phyloP scores from a whole-genome alignment of 2,797 vertebrate genomes.

The Pelochelys cantorii region DNA sequence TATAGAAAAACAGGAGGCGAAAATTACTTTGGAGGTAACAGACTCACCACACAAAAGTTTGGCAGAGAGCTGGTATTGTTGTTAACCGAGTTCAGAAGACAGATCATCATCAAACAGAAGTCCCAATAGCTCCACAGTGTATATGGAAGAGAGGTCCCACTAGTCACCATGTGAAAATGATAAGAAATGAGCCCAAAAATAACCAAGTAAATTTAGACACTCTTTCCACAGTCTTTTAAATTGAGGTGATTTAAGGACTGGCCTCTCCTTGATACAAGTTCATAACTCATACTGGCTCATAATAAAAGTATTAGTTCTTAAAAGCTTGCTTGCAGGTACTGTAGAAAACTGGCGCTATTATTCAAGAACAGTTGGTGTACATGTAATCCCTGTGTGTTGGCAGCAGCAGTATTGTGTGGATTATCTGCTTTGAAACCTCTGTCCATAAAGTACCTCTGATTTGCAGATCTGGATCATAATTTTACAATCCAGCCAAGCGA shows the following conservation, averaged over 20 bases:
- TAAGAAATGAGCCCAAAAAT: conserved; percentile 36
- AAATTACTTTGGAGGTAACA: background rate
- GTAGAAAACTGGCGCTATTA: conserved; percentile 36
- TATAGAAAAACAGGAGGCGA: background rate
- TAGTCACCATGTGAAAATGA: conserved; percentile 21
- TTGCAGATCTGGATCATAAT: background rate
- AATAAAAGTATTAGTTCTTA: conserved; percentile 45
- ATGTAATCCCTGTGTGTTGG: conserved; percentile 28
- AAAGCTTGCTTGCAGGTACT: conserved; percentile 40
- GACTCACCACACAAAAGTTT: background rate
- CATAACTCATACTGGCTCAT: conserved; percentile 51
- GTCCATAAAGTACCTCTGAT: background rate
- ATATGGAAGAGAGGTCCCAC: background rate
- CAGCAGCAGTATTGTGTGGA: conserved; percentile 10
- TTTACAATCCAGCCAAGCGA: background rate
- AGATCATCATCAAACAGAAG: background rate
- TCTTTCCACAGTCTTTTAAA: conserved; percentile 27
- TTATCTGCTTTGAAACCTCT: background rate
- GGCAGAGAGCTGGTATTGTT: conserved; percentile 6
- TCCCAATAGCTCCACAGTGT: background rate
- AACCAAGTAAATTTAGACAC: conserved; percentile 13
- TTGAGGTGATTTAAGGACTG: conserved; percentile 28
- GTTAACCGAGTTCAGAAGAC: background rate
- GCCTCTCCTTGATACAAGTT: conserved; percentile 30
- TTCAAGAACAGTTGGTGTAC: conserved; percentile 34